Percentiles rank a stretch among this genome's conserved stretches.
These are phyloP conservation scores for Dallia pectoralis DNA, from an alignment of 2,797 vertebrate genomes.

Conservation along the genomic window DNA sequence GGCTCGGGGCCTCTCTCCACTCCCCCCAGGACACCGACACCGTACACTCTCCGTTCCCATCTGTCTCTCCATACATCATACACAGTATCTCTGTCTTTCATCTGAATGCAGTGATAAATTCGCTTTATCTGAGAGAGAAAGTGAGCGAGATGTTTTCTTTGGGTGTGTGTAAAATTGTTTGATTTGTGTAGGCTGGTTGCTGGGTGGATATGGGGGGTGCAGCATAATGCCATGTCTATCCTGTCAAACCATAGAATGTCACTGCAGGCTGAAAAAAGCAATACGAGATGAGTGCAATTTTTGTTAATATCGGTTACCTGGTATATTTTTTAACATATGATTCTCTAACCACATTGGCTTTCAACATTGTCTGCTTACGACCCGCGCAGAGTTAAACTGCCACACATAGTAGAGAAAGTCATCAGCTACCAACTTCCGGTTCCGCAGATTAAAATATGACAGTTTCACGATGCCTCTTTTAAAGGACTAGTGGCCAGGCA, in stretches of 20 bases:
- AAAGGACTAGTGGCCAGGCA: too few relatives aligned
- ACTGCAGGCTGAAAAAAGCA: slow-evolving; percentile 27
- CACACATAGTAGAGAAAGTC: too few relatives aligned
- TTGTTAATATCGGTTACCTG: slow-evolving; percentile 10
- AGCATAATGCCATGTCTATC: not conserved
- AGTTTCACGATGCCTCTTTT: too few relatives aligned
- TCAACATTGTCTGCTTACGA: not conserved
- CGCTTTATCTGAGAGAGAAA: slow-evolving; percentile 1
- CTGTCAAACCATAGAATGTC: slow-evolving; percentile 14
- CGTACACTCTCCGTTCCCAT: slow-evolving; percentile 32
- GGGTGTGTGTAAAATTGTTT: not conserved
- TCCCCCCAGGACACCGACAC: slow-evolving; percentile 32
- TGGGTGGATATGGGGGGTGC: not conserved
- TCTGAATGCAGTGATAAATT: slow-evolving; percentile 38
- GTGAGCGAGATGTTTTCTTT: not conserved
- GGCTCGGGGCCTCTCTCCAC: not conserved
- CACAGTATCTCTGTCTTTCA: slow-evolving; percentile 15
- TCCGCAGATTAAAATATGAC: too few relatives aligned
- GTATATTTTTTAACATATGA: slow-evolving; percentile 1
- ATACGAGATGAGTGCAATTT: slow-evolving; percentile 24
- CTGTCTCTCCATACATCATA: not conserved
- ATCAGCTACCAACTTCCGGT: too few relatives aligned
- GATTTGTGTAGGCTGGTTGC: not conserved
- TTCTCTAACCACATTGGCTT: not conserved
- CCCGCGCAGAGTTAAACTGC: not conserved